Base-by-base conservation (phyloP, 1,140 invertebrate species). In the Mizuhopecten yessoensis region DNA sequence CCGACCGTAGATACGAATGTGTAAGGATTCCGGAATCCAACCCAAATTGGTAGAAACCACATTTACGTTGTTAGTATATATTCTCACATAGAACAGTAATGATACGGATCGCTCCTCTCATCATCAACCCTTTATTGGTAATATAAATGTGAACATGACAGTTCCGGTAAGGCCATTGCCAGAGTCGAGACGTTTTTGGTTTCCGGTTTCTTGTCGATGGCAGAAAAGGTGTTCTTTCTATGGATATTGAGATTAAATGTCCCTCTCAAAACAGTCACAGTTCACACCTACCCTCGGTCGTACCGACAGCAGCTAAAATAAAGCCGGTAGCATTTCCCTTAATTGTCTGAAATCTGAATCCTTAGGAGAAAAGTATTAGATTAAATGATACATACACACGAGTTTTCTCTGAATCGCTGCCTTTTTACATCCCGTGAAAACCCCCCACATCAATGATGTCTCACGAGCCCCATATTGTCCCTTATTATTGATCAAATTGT, bases 21-120 rank as follows among this genome's bases (percentile, higher is more conserved):
- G 57, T 75, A n/a, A 75, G n/a, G 57, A 75, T 75, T 75, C n/a
- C n/a, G 57, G 57, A 75, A 75, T 29, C 17, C n/a, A 75, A 75
- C 23, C 57, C 57, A n/a, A 75, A 75, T 75, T 29, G 57, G 57
- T 1, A 49, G 45, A 49, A 49, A 49, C 20, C 11, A 49, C 20
- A 49, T 49, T 49, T 49, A 20, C 20, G 45, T 49, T 49, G 45
- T 23, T 49, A 49, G 45, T 7, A n/a, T 75, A 75, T 29, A 75
- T 75, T 75, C 23, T 75, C 57, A 75, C 57, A 75, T 75, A 75
- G n/a, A n/a, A n/a, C n/a, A 75, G n/a, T 29, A n/a, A 29, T 75
- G 57, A 75, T 75, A 75, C 57, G 57, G 57, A 5, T 29, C 57
- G 9, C 23, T n/a, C 23, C 2, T 75, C 3, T 7, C 23, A 45